These are phyloP conservation scores for Eurystomus glaucurus DNA, from an alignment of 2,797 vertebrate genomes.

Conservation along the genomic window DNA sequence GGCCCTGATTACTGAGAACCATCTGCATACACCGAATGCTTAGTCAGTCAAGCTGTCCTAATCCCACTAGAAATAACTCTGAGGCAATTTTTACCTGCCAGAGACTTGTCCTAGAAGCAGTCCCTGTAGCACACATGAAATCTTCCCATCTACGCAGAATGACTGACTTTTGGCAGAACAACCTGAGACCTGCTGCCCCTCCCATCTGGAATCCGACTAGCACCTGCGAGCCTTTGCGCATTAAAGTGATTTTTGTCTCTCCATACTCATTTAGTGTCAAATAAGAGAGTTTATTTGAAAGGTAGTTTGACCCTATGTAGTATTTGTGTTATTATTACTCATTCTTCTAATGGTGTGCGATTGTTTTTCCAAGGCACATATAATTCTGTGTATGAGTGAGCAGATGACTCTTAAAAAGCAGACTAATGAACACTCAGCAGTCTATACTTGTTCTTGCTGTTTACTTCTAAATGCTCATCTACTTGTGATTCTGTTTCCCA, in stretches of 20 bases:
- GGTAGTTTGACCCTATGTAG: not conserved
- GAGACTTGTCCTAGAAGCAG: not conserved
- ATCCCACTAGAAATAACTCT: not conserved
- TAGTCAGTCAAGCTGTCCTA: not conserved
- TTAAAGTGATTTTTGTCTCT: not conserved
- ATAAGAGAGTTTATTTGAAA: not conserved
- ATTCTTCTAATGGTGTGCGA: not conserved
- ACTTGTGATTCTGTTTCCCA: not conserved
- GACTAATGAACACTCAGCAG: not conserved
- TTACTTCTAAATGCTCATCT: not conserved
- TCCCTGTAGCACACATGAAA: not conserved
- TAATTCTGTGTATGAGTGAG: not conserved
- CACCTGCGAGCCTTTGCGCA: not conserved
- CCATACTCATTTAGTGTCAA: not conserved
- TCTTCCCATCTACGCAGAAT: not conserved
- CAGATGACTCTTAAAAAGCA: not conserved
- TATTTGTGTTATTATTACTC: not conserved
- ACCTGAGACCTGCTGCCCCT: not conserved
- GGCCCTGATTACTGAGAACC: not conserved
- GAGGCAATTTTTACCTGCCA: not conserved
- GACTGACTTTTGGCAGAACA: not conserved
- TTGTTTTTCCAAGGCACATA: not conserved
- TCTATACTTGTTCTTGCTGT: fast-evolving
- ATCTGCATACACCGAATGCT: fast-evolving
- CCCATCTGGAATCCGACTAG: fast-evolving